Conservation (phyloP, 2,888 invertebrate genomes). For the Himalopsyche tibetana region DNA sequence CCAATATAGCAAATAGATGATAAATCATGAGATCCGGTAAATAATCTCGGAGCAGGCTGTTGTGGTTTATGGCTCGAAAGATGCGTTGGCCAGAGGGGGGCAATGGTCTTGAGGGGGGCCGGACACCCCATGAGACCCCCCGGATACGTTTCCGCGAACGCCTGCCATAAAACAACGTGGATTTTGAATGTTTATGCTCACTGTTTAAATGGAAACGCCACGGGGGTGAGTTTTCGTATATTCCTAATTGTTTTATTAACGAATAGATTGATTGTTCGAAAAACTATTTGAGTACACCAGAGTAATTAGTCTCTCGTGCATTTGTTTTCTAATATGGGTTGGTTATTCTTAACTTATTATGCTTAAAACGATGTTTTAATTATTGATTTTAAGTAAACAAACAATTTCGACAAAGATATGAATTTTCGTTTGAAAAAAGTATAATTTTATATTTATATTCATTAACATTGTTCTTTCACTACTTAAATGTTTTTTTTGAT, state of each 20-base stretch:
- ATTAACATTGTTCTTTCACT: too few species aligned
- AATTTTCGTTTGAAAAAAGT: too few species aligned
- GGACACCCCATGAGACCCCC: constrained; percentile 14
- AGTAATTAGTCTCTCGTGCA: too few species aligned
- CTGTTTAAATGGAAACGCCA: constrained; percentile 10
- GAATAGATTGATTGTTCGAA: background rate
- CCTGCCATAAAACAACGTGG: constrained; percentile 4
- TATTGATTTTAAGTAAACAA: too few species aligned
- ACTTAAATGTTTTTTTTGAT: too few species aligned
- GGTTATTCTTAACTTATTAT: too few species aligned
- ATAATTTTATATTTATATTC: too few species aligned
- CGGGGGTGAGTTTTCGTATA: background rate
- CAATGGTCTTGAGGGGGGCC: constrained; percentile 22
- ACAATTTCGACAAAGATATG: too few species aligned
- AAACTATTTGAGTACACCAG: too few species aligned
- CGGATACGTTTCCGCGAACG: constrained; percentile 16
- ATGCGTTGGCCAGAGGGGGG: constrained; percentile 5
- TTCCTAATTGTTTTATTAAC: background rate
- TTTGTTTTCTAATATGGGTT: too few species aligned
- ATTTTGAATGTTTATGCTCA: constrained; percentile 27
- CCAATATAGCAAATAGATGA: constrained; percentile 8
- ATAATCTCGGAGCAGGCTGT: constrained; percentile 53
- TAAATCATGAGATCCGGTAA: constrained; percentile 57
- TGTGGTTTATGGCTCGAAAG: constrained; percentile 50
- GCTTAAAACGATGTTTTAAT: too few species aligned